Percentiles rank a stretch among this genome's conserved stretches.
Conservation (phyloP, 2,113 vertebrate species). For the Pithys albifrons region DNA sequence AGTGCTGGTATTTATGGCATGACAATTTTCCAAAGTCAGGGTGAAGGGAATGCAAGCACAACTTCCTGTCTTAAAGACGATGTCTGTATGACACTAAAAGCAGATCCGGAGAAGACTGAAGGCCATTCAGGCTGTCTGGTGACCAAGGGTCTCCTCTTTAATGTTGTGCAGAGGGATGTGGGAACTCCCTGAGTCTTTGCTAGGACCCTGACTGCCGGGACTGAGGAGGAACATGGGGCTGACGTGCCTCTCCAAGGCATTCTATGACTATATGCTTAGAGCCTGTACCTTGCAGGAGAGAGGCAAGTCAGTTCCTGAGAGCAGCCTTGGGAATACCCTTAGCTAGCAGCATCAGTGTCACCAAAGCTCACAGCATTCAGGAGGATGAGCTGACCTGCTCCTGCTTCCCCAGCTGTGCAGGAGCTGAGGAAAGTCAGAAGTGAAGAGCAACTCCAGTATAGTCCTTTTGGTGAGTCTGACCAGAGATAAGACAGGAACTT, state of each 20-base stretch:
- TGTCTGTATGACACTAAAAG: fast-evolving
- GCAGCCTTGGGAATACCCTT: not conserved
- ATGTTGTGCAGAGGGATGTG: not conserved
- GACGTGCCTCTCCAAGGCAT: not conserved
- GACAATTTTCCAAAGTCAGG: not conserved
- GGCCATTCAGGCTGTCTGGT: not conserved
- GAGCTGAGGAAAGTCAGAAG: not conserved
- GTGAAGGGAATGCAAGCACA: not conserved
- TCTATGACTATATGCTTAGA: not conserved
- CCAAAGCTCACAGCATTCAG: not conserved
- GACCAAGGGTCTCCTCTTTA: not conserved
- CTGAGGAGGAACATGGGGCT: not conserved
- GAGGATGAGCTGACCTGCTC: not conserved
- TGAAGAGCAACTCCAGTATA: not conserved
- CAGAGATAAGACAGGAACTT: not conserved
- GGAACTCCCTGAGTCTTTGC: not conserved
- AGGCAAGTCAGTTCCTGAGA: not conserved
- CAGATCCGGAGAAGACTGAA: not conserved
- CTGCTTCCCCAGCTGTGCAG: not conserved
- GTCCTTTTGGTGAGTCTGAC: not conserved
- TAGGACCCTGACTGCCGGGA: not conserved
- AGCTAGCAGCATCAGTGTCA: not conserved
- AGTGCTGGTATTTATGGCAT: not conserved
- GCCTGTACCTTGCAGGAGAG: not conserved
- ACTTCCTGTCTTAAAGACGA: not conserved